Evolutionary conservation across 2,888 invertebrate genomes (phyloP), one percentile per base, ranked within the genome.

Genomic region (Caenorhabditis zanzibari): DNA sequence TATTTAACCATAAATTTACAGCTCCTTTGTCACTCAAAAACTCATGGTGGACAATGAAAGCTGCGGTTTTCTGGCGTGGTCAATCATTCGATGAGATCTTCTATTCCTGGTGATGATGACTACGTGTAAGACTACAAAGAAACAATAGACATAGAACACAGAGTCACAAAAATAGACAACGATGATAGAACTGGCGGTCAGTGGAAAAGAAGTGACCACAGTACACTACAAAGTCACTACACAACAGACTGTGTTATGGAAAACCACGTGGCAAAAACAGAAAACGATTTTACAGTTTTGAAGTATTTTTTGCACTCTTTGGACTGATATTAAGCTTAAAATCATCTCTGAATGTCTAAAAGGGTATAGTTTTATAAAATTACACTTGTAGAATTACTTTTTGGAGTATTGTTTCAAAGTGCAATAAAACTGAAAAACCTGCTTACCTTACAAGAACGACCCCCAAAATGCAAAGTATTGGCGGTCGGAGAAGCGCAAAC

Each of bases 401-500:
- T 59, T 72, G 9, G 2, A 24, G 28, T 58, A 16, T n/a, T 52
- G 26, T 26, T 10, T 22, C 35, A 44, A 35, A 10, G 2, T 47
- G 0, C 2, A 6, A 19, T 9, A 35, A 54, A 28, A 41, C 19
- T 3, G 1, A 28, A 24, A 58, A 49, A 32, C n/a, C 16, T 24
- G 10, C 81, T 69, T 28, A 85, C 83, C 68, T 85, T 85, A 79
- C 85, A 85, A 44, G 81, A 81, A 63, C 86, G 59, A 10, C 83
- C 86, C 12, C 86, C 88, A 74, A 88, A 88, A 54, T 88, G 88
- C 14, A 88, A 61, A 19, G 88, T 88, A 41, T 81, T 85, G 12
- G 88, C 88, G 32, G 79, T 86, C 16, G 88, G 88, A 47, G 88
- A 88, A 7, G 75, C 85, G 47, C 88, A 88, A 32, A 88, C 86